These are phyloP conservation scores for Drosophila mojavensis DNA, from an alignment of 1,140 invertebrate species.

Conservation along the genomic window DNA sequence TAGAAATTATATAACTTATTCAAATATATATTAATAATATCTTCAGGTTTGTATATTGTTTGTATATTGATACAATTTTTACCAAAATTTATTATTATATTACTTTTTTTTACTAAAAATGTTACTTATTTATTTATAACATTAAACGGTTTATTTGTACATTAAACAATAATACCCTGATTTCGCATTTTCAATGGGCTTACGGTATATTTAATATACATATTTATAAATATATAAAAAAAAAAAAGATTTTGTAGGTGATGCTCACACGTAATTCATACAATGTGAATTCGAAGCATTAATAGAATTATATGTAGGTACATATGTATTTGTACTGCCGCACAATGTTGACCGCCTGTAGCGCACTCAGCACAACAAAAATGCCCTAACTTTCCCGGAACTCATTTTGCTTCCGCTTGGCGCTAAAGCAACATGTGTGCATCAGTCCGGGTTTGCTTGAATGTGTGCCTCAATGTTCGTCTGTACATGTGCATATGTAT, in stretches of 20 bases:
- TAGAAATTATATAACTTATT: background rate
- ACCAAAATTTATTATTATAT: too few relatives aligned
- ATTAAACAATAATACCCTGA: too few relatives aligned
- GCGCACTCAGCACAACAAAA: conserved; percentile 5
- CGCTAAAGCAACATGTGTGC: conserved; percentile 72
- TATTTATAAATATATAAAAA: too few relatives aligned
- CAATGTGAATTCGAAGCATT: background rate
- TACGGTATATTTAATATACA: too few relatives aligned
- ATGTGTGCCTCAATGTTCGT: conserved; percentile 4
- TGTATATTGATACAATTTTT: too few relatives aligned
- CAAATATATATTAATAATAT: too few relatives aligned
- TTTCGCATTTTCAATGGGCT: too few relatives aligned
- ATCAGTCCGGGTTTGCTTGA: conserved; percentile 32
- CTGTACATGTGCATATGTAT: conserved; percentile 3
- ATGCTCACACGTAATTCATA: background rate
- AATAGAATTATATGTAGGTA: background rate
- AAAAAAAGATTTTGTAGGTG: background rate
- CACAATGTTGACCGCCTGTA: conserved; percentile 32
- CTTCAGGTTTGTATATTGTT: too few relatives aligned
- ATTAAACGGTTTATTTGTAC: too few relatives aligned
- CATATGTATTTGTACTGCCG: background rate
- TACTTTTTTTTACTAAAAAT: too few relatives aligned
- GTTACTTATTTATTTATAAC: too few relatives aligned
- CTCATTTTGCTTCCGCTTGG: conserved; percentile 51
- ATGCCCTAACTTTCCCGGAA: conserved; percentile 53